These are phyloP conservation scores for Araneus ventricosus DNA, from an alignment of 1,140 invertebrate genomes.

Conservation along the genomic window DNA sequence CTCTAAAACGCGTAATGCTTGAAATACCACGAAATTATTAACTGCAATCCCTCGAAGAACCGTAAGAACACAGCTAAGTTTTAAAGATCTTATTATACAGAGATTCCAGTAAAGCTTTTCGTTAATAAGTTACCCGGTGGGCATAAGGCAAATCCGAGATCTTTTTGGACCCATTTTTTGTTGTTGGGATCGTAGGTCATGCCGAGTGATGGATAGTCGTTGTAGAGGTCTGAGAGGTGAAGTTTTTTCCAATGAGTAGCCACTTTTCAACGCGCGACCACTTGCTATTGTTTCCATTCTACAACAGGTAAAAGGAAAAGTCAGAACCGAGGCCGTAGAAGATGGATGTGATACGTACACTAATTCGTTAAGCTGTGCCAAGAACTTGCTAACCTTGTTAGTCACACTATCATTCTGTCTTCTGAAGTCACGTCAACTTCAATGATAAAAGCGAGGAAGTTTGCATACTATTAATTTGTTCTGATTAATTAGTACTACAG, in stretches of 20 bases:
- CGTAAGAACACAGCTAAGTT: neutral
- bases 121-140: slow-evolving; percentile 29
- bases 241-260: slow-evolving; percentile 16
- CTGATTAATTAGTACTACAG: neutral
- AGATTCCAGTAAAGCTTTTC: neutral
- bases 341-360: slow-evolving; percentile 20
- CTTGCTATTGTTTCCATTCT: slow-evolving; percentile 21
- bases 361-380: slow-evolving; percentile 36
- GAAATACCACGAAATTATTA: neutral
- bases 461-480: slow-evolving; percentile 20
- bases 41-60: neutral
- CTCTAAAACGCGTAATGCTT: neutral
- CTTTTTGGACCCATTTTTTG: slow-evolving; percentile 27
- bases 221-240: slow-evolving; percentile 5
- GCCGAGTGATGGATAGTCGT: slow-evolving; percentile 3
- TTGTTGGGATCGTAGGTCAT: slow-evolving; percentile 29
- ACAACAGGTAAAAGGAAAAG: slow-evolving; percentile 21
- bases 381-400: slow-evolving; percentile 21
- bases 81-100: neutral
- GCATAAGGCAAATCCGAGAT: slow-evolving; percentile 11
- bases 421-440: neutral
- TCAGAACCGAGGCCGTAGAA: neutral
- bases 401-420: slow-evolving; percentile 26
- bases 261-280: slow-evolving; percentile 31
- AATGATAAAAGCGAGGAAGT: neutral